These are phyloP conservation scores for Panagrolaimus sp. DNA, from an alignment of 1,140 invertebrate genomes.

Conservation along the genomic window DNA sequence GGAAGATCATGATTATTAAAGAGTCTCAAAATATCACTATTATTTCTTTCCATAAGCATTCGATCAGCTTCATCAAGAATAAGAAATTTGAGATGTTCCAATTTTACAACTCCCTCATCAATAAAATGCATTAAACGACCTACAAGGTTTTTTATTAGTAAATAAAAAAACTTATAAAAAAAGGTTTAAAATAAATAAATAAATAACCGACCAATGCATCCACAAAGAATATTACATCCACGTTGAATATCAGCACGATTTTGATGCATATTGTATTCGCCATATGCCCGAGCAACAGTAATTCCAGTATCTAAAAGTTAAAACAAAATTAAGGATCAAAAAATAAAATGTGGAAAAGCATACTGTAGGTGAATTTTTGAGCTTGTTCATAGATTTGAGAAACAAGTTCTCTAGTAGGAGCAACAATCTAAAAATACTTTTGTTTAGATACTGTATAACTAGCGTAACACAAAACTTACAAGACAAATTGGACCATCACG, in stretches of 20 bases:
- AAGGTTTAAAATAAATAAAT: no score
- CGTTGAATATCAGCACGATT: background rate
- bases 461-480: background rate
- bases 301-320: background rate
- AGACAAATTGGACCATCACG: conserved; percentile 23
- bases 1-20: background rate
- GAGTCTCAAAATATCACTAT: background rate
- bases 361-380: conserved; percentile 12
- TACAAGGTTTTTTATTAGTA: no score
- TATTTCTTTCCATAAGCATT: background rate
- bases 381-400: conserved; percentile 69
- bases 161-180: no score
- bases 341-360: conserved; percentile 24
- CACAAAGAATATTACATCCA: conserved; percentile 5
- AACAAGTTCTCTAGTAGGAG: conserved; percentile 82
- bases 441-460: no score
- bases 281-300: conserved; percentile 3
- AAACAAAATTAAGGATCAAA: conserved; percentile 28
- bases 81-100: background rate
- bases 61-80: conserved; percentile 17
- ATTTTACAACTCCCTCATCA: background rate
- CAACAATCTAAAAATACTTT: conserved; percentile 67
- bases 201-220: background rate
- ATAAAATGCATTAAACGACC: conserved; percentile 7
- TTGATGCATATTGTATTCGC: background rate